These are phyloP conservation scores for Pseudachorutes palmiensis DNA, from an alignment of 1,140 invertebrate species.

Conservation along the genomic window DNA sequence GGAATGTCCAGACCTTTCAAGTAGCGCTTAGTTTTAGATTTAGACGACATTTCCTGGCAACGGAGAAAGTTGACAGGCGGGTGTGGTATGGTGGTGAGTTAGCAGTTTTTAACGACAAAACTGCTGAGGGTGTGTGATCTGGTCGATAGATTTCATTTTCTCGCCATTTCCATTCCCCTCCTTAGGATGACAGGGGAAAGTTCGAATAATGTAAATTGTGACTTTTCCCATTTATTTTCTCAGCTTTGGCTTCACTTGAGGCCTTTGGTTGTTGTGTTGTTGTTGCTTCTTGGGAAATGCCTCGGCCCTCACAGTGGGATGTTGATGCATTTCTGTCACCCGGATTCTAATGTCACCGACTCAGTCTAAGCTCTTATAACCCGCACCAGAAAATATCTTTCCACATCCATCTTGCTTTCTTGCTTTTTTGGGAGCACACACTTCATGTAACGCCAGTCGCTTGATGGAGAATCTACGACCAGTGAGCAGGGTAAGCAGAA, in stretches of 20 bases:
- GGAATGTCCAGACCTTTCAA: too few species aligned
- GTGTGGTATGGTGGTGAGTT: too few species aligned
- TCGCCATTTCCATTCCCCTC: too few species aligned
- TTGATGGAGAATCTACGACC: slow-evolving; percentile 2
- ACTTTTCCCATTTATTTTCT: slow-evolving; percentile 2
- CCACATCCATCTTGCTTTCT: not conserved
- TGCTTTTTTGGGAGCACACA: not conserved
- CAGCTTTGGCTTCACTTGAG: not conserved
- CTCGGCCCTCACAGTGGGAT: not conserved
- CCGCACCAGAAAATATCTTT: not conserved
- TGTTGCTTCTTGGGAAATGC: not conserved
- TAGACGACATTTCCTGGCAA: too few species aligned
- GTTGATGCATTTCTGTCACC: slow-evolving; percentile 11
- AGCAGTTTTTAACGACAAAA: too few species aligned
- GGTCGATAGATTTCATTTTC: too few species aligned
- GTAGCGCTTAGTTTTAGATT: too few species aligned
- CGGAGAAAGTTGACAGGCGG: too few species aligned
- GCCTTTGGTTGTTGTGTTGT: not conserved
- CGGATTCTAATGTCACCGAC: not conserved
- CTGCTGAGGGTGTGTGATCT: too few species aligned
- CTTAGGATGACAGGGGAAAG: not conserved
- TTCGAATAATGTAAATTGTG: slow-evolving; percentile 1
- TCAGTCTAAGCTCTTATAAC: not conserved
- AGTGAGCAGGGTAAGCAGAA: not conserved
- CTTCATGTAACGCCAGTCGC: not conserved